Conservation (phyloP, 2,113 vertebrate genomes). For the Neotoma lepida region DNA sequence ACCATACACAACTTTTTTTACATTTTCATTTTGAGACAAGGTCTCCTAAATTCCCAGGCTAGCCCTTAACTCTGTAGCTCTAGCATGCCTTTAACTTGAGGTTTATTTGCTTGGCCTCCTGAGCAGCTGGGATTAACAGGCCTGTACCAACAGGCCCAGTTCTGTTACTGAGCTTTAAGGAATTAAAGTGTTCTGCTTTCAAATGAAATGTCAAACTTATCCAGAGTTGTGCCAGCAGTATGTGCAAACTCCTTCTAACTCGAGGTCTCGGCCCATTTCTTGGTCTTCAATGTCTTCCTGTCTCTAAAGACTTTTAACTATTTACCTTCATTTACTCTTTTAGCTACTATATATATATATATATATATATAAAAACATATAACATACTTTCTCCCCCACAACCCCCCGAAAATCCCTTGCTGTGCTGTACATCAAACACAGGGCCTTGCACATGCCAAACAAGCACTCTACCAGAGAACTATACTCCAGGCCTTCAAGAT, state of each 20-base stretch:
- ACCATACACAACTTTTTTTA: background rate
- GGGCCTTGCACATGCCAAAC: background rate
- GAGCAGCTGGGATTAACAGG: background rate
- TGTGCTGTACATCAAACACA: background rate
- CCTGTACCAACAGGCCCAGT: background rate
- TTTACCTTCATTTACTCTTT: background rate
- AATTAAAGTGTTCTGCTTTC: conserved; percentile 34
- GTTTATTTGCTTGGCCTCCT: background rate
- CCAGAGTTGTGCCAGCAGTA: background rate
- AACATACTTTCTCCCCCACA: background rate
- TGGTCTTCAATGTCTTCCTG: background rate
- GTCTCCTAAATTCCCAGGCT: background rate
- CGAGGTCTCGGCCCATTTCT: background rate
- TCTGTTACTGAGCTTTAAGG: background rate
- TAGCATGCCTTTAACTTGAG: background rate
- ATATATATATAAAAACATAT: too few relatives aligned
- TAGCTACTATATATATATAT: too few relatives aligned
- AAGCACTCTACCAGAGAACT: background rate
- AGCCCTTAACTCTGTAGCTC: background rate
- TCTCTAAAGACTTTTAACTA: background rate
- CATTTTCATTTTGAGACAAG: background rate
- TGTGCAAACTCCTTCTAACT: conserved; percentile 12
- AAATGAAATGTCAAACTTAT: conserved; percentile 46
- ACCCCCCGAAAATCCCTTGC: background rate
- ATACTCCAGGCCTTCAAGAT: background rate